Conservation (phyloP, 2,888 invertebrate species). For the Aphrophora alni region DNA sequence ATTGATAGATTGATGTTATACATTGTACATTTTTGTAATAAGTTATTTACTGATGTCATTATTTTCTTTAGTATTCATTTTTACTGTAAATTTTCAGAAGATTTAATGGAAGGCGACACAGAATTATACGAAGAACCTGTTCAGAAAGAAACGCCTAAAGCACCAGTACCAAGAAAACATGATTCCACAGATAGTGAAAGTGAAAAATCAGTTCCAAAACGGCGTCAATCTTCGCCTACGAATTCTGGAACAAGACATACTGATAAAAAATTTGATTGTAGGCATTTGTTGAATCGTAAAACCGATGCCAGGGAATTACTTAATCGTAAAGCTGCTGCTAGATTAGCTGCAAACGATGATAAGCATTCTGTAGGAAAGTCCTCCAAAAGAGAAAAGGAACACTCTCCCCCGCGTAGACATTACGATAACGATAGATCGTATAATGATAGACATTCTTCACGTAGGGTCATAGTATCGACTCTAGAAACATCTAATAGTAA, state of each 20-base stretch:
- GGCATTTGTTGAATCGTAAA: not conserved
- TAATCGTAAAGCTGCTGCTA: slow-evolving; percentile 34
- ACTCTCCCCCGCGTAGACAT: not conserved
- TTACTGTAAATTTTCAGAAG: not conserved
- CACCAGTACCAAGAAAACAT: slow-evolving; percentile 12
- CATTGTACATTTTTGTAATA: too few species aligned
- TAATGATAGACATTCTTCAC: not conserved
- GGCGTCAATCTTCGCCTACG: not conserved
- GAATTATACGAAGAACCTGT: not conserved
- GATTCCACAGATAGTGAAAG: slow-evolving; percentile 11
- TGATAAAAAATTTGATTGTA: slow-evolving; percentile 46
- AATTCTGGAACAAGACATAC: slow-evolving; percentile 18
- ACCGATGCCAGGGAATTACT: slow-evolving; percentile 35
- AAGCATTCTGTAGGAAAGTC: not conserved
- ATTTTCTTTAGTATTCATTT: not conserved
- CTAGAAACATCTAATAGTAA: not conserved
- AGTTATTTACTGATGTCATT: too few species aligned
- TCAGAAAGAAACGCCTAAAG: slow-evolving; percentile 10
- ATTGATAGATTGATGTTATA: too few species aligned
- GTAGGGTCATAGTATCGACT: not conserved
- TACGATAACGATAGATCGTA: not conserved
- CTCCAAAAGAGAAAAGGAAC: not conserved
- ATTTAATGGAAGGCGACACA: not conserved
- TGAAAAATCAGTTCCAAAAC: not conserved
- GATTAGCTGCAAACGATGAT: slow-evolving; percentile 10